Evolutionary conservation across 2,797 vertebrate genomes (phyloP).

Genomic region (Danio aesculapii): DNA sequence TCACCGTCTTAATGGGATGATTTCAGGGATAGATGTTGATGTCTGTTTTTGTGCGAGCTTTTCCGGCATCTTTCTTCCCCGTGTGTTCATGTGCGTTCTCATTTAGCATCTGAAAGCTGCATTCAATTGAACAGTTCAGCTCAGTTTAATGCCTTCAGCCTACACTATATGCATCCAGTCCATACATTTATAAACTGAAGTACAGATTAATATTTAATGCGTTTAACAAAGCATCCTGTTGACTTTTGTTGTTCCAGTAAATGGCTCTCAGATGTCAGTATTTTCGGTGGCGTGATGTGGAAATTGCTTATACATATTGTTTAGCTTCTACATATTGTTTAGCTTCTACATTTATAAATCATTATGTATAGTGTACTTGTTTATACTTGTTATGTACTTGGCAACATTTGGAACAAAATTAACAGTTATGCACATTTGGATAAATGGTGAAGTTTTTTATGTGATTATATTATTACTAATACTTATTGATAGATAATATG

Average conservation of each 20-base stretch:
- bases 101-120: not conserved
- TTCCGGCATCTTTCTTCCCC: not conserved
- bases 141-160: not conserved
- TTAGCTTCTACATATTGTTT: not conserved
- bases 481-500: no score
- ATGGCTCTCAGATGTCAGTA: not conserved
- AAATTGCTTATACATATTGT: not conserved
- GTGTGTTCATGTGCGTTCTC: not conserved
- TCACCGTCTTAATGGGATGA: slow-evolving; percentile 72
- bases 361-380: not conserved
- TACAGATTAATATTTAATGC: slow-evolving; percentile 24
- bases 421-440: no score
- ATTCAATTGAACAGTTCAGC: not conserved
- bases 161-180: not conserved
- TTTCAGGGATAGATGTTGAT: slow-evolving; percentile 50
- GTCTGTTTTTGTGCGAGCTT: slow-evolving; percentile 35
- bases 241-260: slow-evolving; percentile 7
- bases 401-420: no score
- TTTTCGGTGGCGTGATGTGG: not conserved
- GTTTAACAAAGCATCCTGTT: not conserved
- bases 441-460: no score
- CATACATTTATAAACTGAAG: not conserved
- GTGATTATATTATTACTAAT: no score
- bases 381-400: no score
- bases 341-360: not conserved